A percentile compares a stretch with the other conserved stretches of the same genome.
phyloP scores from a whole-genome alignment of 2,797 vertebrate species.

The Mormyrops boulengeri region DNA sequence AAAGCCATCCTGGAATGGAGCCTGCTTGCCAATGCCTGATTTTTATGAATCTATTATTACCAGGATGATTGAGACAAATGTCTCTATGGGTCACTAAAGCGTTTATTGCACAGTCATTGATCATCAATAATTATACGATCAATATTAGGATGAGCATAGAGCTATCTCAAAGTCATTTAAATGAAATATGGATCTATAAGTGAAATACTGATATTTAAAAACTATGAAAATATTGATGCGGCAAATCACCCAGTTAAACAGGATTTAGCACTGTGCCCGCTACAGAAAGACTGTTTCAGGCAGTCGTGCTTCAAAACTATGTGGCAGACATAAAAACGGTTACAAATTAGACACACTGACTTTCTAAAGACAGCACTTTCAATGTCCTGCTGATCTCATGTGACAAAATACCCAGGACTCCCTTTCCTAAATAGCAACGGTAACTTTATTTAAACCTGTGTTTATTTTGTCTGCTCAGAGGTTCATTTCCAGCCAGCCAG shows the following conservation, averaged over 20 bases:
- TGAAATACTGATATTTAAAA: background rate
- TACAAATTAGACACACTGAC: background rate
- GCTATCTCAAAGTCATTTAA: background rate
- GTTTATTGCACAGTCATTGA: background rate
- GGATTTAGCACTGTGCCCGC: background rate
- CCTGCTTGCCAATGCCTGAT: background rate
- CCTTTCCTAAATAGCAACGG: background rate
- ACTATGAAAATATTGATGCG: background rate
- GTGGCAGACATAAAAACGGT: background rate
- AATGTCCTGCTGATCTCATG: background rate
- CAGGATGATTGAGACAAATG: background rate
- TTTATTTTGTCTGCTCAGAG: background rate
- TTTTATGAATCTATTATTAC: constrained; percentile 3
- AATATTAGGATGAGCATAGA: background rate
- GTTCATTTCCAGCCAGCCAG: background rate
- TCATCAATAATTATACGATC: background rate
- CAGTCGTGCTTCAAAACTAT: background rate
- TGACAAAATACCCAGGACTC: background rate
- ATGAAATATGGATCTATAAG: background rate
- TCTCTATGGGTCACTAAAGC: constrained; percentile 3
- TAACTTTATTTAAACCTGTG: background rate
- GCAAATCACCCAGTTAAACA: background rate
- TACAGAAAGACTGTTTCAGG: background rate
- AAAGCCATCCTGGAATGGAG: background rate
- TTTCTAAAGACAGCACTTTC: background rate